phyloP scores from a whole-genome alignment of 2,113 vertebrate species.

The Rhinolophus ferrumequinum region DNA sequence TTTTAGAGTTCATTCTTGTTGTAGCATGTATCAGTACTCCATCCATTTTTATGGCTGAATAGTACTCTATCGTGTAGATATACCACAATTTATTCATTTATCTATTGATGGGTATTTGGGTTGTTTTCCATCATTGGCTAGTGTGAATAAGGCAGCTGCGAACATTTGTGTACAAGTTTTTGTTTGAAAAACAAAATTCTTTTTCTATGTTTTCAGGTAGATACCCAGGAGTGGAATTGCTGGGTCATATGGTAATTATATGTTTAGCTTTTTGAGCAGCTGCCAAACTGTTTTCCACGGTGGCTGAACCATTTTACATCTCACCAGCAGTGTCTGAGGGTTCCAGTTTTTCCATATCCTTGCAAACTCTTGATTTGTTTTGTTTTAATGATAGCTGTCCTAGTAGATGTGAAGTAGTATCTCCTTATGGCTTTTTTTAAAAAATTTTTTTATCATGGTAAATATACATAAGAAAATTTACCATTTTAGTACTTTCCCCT shows the following conservation, averaged over 20 bases:
- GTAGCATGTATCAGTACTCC: not conserved
- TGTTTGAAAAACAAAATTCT: constrained; percentile 13
- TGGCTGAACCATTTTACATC: not conserved
- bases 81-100: not conserved
- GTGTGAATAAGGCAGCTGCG: not conserved
- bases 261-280: constrained; percentile 22
- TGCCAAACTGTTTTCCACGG: not conserved
- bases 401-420: not conserved
- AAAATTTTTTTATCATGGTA: not conserved
- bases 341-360: not conserved
- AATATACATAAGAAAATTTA: not conserved
- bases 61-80: not conserved
- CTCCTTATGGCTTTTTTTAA: not conserved
- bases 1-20: not conserved
- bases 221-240: not conserved
- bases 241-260: not conserved
- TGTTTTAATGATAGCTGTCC: not conserved
- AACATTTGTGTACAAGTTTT: not conserved
- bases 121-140: not conserved
- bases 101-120: not conserved
- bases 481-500: not conserved
- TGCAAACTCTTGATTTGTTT: not conserved
- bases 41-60: not conserved
- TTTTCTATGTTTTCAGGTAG: not conserved
- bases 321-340: not conserved